phyloP scores from a whole-genome alignment of 2,797 vertebrate genomes.

The Gobio occitaniae region DNA sequence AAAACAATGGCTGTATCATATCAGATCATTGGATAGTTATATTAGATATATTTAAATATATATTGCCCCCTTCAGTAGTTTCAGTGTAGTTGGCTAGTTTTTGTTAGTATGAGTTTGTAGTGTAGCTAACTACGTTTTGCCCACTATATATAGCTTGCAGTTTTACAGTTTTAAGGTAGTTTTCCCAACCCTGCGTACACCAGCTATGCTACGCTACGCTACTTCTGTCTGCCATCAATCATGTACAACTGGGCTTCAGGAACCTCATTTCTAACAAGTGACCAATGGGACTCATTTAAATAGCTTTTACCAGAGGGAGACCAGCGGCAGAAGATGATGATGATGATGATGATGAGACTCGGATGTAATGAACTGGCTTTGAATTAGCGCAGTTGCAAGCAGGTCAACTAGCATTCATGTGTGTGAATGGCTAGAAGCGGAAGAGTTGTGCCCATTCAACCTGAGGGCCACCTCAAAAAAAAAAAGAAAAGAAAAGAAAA shows the following conservation, averaged over 20 bases:
- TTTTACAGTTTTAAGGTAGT: background rate
- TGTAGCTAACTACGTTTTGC: background rate
- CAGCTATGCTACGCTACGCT: slow-evolving; percentile 20
- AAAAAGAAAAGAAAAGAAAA: background rate
- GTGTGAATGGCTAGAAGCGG: slow-evolving; percentile 16
- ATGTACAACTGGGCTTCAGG: slow-evolving; percentile 44
- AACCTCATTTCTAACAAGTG: slow-evolving; percentile 53
- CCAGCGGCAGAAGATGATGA: slow-evolving; percentile 42
- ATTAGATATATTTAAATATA: background rate
- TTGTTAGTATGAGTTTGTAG: background rate
- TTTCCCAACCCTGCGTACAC: background rate
- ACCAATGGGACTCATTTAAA: slow-evolving; percentile 58
- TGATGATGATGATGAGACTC: slow-evolving; percentile 55
- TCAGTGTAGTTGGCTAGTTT: background rate
- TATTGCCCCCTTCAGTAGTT: background rate
- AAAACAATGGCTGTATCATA: too few species aligned
- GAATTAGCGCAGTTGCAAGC: slow-evolving; percentile 45
- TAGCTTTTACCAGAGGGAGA: slow-evolving; percentile 55
- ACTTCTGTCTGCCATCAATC: slow-evolving; percentile 41
- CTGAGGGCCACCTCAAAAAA: background rate
- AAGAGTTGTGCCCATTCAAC: slow-evolving; percentile 11
- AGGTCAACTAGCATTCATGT: slow-evolving; percentile 42
- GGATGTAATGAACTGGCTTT: slow-evolving; percentile 51
- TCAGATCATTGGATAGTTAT: background rate
- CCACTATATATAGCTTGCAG: background rate